A percentile compares a stretch with the other conserved stretches of the same genome.
phyloP scores from a whole-genome alignment of 2,113 vertebrate species.

The Periophthalmus modestus region DNA sequence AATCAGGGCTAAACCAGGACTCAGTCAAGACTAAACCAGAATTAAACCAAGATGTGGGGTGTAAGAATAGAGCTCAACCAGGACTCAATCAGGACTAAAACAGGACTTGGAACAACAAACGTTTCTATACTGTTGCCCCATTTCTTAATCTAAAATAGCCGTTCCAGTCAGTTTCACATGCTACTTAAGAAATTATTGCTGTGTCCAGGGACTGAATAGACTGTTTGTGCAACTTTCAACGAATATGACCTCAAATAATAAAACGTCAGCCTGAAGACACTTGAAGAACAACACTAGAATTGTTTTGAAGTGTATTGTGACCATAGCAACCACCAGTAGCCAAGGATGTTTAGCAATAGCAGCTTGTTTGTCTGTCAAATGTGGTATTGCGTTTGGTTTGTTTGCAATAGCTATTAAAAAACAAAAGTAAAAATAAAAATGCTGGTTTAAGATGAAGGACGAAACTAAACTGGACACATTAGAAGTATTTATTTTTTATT shows the following conservation, averaged over 20 bases:
- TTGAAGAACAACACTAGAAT: background rate
- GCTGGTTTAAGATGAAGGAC: background rate
- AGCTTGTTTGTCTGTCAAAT: background rate
- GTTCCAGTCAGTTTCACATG: background rate
- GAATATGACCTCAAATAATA: background rate
- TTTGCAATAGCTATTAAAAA: background rate
- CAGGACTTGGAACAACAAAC: no score
- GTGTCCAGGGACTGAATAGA: background rate
- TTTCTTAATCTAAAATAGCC: background rate
- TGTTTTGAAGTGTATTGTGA: background rate
- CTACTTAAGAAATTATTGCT: background rate
- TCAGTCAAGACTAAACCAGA: background rate
- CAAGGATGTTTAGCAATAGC: background rate
- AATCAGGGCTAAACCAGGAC: background rate
- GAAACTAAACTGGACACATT: background rate
- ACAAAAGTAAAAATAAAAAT: no score
- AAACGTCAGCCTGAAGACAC: background rate
- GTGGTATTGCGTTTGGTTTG: background rate
- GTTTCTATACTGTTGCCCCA: background rate
- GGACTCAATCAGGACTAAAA: background rate
- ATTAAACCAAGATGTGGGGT: background rate
- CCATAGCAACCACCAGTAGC: background rate
- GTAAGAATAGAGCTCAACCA: background rate
- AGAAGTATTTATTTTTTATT: no score
- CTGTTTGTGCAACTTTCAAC: constrained; percentile 1